phyloP scores from a whole-genome alignment of 2,888 invertebrate species.

The Zhuqinia jingwanae region DNA sequence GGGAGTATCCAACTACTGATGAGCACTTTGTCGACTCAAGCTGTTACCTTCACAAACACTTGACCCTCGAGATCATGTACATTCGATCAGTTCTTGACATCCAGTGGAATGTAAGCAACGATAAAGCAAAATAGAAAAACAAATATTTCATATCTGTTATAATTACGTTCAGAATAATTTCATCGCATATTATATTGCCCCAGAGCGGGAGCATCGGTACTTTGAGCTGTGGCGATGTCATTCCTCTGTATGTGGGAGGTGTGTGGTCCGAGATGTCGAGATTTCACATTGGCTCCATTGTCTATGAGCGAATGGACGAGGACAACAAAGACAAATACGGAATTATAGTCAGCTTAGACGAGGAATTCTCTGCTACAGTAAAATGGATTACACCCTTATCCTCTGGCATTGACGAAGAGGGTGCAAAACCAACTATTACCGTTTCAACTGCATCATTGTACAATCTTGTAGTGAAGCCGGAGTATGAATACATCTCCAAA shows the following conservation, averaged over 20 bases:
- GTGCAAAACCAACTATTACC: background rate
- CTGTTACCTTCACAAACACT: background rate
- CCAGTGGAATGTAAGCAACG: slow-evolving; percentile 58
- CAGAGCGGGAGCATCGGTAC: slow-evolving; percentile 57
- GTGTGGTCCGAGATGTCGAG: slow-evolving; percentile 45
- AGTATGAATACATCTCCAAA: slow-evolving; percentile 49
- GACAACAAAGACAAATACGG: slow-evolving; percentile 49
- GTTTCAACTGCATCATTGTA: slow-evolving; percentile 17
- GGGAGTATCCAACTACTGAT: slow-evolving; percentile 46
- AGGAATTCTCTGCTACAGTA: slow-evolving; percentile 33
- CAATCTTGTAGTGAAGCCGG: slow-evolving; percentile 31
- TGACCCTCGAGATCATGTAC: slow-evolving; percentile 39
- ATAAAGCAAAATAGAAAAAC: too few relatives aligned
- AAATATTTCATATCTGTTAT: too few relatives aligned
- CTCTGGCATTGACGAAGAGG: background rate
- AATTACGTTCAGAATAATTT: background rate
- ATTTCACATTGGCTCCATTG: slow-evolving; percentile 50
- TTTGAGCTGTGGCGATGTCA: slow-evolving; percentile 29
- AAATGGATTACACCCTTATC: slow-evolving; percentile 57
- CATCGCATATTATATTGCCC: background rate
- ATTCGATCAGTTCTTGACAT: slow-evolving; percentile 59
- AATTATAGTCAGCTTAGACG: background rate
- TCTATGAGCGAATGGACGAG: slow-evolving; percentile 9
- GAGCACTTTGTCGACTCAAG: background rate
- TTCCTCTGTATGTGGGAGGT: slow-evolving; percentile 39